Evolutionary conservation across 2,888 invertebrate genomes (phyloP), one percentile per base, ranked within the genome.

Genomic region (Creontiades dilutus): DNA sequence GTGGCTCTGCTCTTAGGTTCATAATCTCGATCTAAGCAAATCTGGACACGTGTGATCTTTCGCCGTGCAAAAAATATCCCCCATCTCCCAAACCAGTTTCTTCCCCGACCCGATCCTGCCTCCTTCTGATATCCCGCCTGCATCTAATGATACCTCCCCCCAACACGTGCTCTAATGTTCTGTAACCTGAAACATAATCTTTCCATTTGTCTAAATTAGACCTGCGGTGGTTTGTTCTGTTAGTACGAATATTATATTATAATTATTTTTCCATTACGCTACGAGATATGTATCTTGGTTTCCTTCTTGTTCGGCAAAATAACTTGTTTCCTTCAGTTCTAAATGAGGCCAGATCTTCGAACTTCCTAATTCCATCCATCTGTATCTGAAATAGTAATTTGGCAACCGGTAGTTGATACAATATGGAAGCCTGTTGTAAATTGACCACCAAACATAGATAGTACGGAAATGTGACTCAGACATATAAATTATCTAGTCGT

Each of bases 21-120:
- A 19, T 68, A 23, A 68, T 68, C 68, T 68, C 23, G 68, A 68
- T 68, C 23, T 68, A 68, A 68, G 23, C 68, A 68, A 68, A 68
- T 68, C 68, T 68, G 68, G 68, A 68, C 68, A 23, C 68, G 68
- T 68, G 68, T 68, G 68, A 68, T 68, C 68, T 68, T 68, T 23
- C 68, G 9, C 68, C 68, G 27, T 23, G 23, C 23, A 68, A 68
- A 68, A 68, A 12, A 68, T 68, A n/a, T n/a, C n/a, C 27, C n/a
- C 3, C 23, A 68, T 68, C 68, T 68, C 68, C 68, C 68, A 68
- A 27, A 68, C 68, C 27, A 68, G 68, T 68, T 68, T 19, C 68
- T 23, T n/a, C 19, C 23, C 9, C 23, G 68, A 9, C 68, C 68
- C 9, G 16, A 7, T 68, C 52, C 52, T 52, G 52, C 52, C 52